Evolutionary conservation across 2,888 invertebrate species (phyloP).

Genomic region (Tubulanus polymorphus): DNA sequence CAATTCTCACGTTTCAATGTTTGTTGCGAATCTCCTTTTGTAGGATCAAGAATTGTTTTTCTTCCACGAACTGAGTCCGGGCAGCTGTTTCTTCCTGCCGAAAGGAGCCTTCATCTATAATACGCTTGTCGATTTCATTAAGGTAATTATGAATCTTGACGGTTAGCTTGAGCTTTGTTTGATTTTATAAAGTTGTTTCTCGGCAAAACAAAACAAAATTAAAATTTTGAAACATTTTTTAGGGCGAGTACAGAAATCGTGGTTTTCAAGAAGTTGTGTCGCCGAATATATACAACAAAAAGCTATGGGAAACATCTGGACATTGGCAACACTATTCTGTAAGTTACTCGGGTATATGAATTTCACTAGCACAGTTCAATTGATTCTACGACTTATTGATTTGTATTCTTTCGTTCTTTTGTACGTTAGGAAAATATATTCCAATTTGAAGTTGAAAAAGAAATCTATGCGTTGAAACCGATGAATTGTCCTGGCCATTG

Average conservation of each 20-base stretch:
- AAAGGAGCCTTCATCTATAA: conserved; percentile 96
- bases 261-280: conserved; percentile 88
- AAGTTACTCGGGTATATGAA: too few species aligned
- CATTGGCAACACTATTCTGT: conserved; percentile 96
- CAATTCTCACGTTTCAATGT: too few species aligned
- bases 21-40: conserved; percentile 27
- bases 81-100: conserved; percentile 97
- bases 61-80: conserved; percentile 97
- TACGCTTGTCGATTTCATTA: conserved; percentile 80
- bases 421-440: conserved; percentile 85
- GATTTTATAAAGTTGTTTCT: too few species aligned
- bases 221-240: too few species aligned
- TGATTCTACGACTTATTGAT: conserved; percentile 6
- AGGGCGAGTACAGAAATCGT: conserved; percentile 78
- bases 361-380: too few species aligned
- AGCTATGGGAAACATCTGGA: conserved; percentile 95
- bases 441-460: conserved; percentile 91
- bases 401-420: conserved; percentile 10
- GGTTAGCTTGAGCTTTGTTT: too few species aligned
- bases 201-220: neutral
- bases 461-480: conserved; percentile 93
- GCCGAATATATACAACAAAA: conserved; percentile 93
- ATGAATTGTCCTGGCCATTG: conserved; percentile 99
- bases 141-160: too few species aligned
- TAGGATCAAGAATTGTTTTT: conserved; percentile 96